Evolutionary conservation across 1,140 invertebrate genomes (phyloP).

Genomic region (Rhagoletis pomonella): DNA sequence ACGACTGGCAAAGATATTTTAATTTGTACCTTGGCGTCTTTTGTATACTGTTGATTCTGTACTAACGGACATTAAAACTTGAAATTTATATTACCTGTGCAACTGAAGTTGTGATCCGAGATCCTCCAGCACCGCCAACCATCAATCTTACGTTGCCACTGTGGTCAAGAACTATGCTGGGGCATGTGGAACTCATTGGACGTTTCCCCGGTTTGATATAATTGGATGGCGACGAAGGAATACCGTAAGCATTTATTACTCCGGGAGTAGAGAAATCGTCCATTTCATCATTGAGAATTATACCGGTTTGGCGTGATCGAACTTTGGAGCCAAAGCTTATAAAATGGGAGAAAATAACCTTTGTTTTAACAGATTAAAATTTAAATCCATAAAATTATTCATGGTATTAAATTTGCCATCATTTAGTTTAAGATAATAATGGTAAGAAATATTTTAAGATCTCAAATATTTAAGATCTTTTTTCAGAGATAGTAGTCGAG

Average conservation of each 20-base stretch:
- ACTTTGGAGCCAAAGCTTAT: slow-evolving; percentile 86
- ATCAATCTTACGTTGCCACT: slow-evolving; percentile 85
- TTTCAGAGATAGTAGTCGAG: no score
- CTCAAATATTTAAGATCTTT: no score
- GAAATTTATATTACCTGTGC: slow-evolving; percentile 73
- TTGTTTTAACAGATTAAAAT: background rate
- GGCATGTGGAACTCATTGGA: slow-evolving; percentile 95
- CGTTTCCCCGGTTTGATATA: slow-evolving; percentile 90
- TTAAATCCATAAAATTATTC: background rate
- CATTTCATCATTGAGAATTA: slow-evolving; percentile 96
- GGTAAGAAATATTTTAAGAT: no score
- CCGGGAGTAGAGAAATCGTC: slow-evolving; percentile 94
- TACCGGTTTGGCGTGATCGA: slow-evolving; percentile 87
- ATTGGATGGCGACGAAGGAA: slow-evolving; percentile 88
- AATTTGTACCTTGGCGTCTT: no score
- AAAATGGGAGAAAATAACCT: background rate
- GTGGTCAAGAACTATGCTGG: slow-evolving; percentile 86
- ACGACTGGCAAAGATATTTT: no score
- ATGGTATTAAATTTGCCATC: no score
- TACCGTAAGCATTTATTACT: slow-evolving; percentile 84
- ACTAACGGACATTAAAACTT: background rate
- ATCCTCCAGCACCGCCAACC: slow-evolving; percentile 93
- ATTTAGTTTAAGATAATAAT: no score
- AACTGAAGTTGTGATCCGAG: slow-evolving; percentile 91
- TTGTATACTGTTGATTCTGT: no score